These are phyloP conservation scores for Tadarida brasiliensis DNA, from an alignment of 2,797 vertebrate genomes.

Conservation along the genomic window DNA sequence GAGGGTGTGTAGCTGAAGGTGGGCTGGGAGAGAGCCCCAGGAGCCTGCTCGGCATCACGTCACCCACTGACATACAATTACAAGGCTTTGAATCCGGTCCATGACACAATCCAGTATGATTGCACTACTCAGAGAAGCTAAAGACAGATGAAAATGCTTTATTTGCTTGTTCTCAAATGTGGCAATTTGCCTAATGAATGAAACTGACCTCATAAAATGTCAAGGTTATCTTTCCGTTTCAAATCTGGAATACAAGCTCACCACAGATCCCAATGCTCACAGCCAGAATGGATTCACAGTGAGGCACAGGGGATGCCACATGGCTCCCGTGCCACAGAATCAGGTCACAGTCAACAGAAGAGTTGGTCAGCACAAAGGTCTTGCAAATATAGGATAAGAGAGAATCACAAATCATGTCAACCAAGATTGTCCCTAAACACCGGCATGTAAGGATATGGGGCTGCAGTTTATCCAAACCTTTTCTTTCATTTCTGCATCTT, in stretches of 20 bases:
- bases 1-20: conserved; percentile 61
- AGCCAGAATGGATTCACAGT: not conserved
- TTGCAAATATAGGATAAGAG: conserved; percentile 9
- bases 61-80: conserved; percentile 80
- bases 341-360: conserved; percentile 38
- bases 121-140: conserved; percentile 72
- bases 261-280: not conserved
- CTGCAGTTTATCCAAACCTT: not conserved
- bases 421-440: not conserved
- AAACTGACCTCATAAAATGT: conserved; percentile 79
- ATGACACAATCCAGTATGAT: conserved; percentile 81
- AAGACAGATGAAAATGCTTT: conserved; percentile 78
- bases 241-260: not conserved
- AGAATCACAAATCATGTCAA: conserved; percentile 41
- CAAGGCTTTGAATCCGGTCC: conserved; percentile 74
- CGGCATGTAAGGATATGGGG: not conserved
- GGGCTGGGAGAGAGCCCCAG: conserved; percentile 69
- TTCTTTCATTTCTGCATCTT: conserved; percentile 22
- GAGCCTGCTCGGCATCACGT: not conserved
- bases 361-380: conserved; percentile 1
- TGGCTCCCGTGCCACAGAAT: not conserved
- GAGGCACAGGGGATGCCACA: not conserved
- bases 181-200: conserved; percentile 81
- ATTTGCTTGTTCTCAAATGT: conserved; percentile 80
- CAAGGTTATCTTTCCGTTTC: conserved; percentile 73